These are phyloP conservation scores for Drosophila triauraria DNA, from an alignment of 1,140 invertebrate genomes.

Conservation along the genomic window DNA sequence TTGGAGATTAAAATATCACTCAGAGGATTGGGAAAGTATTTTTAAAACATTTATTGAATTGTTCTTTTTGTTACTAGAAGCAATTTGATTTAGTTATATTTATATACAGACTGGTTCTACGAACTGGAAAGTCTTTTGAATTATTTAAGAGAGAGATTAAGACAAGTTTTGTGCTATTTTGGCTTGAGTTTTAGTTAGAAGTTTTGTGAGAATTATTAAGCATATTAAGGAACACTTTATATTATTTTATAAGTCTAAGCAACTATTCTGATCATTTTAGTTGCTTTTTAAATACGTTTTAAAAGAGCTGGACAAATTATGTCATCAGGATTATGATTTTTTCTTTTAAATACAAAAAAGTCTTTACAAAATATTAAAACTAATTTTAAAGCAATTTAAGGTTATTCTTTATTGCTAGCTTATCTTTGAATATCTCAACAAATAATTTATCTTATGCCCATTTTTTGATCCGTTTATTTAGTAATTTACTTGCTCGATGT, in stretches of 20 bases:
- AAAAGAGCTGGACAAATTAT: too few species aligned
- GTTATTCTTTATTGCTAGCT: not conserved
- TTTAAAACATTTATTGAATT: not conserved
- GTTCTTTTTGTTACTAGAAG: not conserved
- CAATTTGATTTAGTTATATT: not conserved
- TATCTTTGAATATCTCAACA: not conserved
- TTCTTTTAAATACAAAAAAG: too few species aligned
- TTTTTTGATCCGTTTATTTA: not conserved
- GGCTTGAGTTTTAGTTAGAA: not conserved
- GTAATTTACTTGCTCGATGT: conserved; percentile 2
- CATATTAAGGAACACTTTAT: not conserved
- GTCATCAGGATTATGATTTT: too few species aligned
- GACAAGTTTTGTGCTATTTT: not conserved
- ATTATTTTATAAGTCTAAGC: not conserved
- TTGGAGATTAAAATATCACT: not conserved
- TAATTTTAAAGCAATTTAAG: not conserved
- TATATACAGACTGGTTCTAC: conserved; percentile 1
- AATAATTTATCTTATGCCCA: not conserved
- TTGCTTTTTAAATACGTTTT: not conserved
- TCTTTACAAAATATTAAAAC: too few species aligned
- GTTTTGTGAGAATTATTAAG: not conserved
- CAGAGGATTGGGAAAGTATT: not conserved
- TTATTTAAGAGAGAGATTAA: not conserved
- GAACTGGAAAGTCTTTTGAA: not conserved
- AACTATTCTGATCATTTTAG: not conserved